phyloP scores from a whole-genome alignment of 2,888 invertebrate species.

The Sepioteuthis lessoniana region DNA sequence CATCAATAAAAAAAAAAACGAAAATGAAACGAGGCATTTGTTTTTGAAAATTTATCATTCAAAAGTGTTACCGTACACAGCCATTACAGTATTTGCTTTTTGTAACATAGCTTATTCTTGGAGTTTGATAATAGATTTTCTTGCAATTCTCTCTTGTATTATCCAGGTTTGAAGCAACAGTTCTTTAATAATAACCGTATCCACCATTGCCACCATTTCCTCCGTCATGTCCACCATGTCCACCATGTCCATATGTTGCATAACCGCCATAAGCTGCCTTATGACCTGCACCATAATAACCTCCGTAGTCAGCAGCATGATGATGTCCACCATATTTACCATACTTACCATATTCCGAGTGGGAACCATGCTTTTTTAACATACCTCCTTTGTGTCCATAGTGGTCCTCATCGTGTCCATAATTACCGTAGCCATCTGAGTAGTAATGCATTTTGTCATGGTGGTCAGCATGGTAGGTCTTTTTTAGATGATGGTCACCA shows the following conservation, averaged over 20 bases:
- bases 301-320: background rate
- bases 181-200: background rate
- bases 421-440: background rate
- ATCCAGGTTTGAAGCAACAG: background rate
- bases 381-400: background rate
- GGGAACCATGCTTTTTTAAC: background rate
- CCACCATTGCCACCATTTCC: background rate
- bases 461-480: background rate
- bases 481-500: background rate
- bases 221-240: background rate
- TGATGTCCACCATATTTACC: background rate
- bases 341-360: background rate
- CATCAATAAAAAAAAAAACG: background rate
- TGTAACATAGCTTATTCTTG: background rate
- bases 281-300: background rate
- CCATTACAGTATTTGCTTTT: background rate
- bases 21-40: background rate
- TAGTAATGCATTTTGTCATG: background rate
- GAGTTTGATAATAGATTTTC: background rate
- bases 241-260: background rate
- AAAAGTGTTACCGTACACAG: conserved; percentile 17
- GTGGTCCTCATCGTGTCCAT: background rate
- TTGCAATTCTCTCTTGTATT: background rate
- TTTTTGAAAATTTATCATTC: background rate
- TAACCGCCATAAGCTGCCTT: background rate